Percentiles rank a stretch among this genome's conserved stretches.
Evolutionary conservation across 2,888 invertebrate species (phyloP).

Genomic region (Drosophila meridionalis): DNA sequence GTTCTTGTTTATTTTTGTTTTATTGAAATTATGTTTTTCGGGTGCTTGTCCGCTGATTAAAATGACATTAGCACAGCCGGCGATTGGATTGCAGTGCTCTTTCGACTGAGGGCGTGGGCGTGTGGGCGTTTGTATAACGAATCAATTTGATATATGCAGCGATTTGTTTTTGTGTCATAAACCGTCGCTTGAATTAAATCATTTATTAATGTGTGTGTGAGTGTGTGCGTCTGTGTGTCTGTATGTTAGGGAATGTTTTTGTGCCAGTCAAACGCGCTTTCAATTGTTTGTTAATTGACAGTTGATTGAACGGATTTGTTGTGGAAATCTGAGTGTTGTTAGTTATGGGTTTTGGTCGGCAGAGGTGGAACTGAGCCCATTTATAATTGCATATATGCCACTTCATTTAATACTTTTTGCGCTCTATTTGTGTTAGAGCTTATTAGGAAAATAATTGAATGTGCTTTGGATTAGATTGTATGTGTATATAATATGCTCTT

Average conservation of each 20-base stretch:
- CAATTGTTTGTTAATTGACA: slow-evolving; percentile 58
- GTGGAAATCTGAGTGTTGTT: slow-evolving; percentile 3
- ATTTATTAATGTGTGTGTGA: slow-evolving; percentile 40
- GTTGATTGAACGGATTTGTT: slow-evolving; percentile 45
- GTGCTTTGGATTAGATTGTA: not conserved
- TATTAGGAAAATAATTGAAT: not conserved
- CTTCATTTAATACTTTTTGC: not conserved
- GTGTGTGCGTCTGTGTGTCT: slow-evolving; percentile 2
- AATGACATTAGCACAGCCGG: slow-evolving; percentile 54
- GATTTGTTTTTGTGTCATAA: slow-evolving; percentile 60
- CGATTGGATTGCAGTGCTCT: slow-evolving; percentile 17
- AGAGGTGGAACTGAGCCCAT: not conserved
- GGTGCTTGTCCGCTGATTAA: slow-evolving; percentile 49
- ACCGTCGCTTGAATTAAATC: slow-evolving; percentile 53
- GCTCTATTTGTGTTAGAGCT: not conserved
- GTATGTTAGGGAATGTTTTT: slow-evolving; percentile 17
- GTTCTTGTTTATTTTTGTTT: slow-evolving; percentile 45
- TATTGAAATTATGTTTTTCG: slow-evolving; percentile 55
- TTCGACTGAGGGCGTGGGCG: not conserved
- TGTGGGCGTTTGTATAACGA: slow-evolving; percentile 44
- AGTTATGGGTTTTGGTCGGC: not conserved
- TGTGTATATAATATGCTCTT: no score
- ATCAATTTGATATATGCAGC: slow-evolving; percentile 55
- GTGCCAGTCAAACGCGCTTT: slow-evolving; percentile 29
- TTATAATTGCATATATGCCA: not conserved